These are phyloP conservation scores for Limnephilus marmoratus DNA, from an alignment of 2,888 invertebrate species.

Conservation along the genomic window DNA sequence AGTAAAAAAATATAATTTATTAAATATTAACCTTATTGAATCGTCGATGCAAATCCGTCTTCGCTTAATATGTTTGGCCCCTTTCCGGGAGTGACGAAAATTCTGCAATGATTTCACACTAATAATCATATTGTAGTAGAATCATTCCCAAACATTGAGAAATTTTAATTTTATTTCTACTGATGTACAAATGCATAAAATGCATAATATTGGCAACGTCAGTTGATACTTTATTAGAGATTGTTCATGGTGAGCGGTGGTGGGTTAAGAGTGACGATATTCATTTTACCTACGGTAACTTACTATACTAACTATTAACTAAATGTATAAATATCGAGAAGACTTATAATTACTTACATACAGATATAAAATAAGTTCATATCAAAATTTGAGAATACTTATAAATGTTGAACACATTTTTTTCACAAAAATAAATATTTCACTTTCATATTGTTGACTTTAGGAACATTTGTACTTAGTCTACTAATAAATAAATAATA, in stretches of 20 bases:
- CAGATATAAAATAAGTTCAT: conserved; percentile 20
- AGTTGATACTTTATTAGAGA: background rate
- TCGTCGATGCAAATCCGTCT: background rate
- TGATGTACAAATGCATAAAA: background rate
- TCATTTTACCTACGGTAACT: background rate
- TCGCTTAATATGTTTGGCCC: background rate
- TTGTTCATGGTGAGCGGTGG: background rate
- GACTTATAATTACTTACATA: background rate
- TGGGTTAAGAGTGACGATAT: background rate
- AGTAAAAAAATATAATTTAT: conserved; percentile 2
- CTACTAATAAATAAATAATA: conserved; percentile 58
- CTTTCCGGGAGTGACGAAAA: background rate
- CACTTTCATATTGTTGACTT: conserved; percentile 48
- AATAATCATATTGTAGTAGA: background rate
- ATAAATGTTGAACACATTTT: conserved; percentile 31
- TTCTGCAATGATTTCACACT: background rate
- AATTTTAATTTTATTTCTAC: background rate
- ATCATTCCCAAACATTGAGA: background rate
- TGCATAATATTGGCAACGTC: background rate
- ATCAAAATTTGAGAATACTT: conserved; percentile 22
- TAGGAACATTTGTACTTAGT: conserved; percentile 58
- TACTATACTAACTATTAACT: background rate
- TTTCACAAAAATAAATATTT: conserved; percentile 40
- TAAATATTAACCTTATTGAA: background rate
- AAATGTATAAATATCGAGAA: conserved; percentile 16